phyloP scores from a whole-genome alignment of 1,140 invertebrate species.

The Caenorhabditis remanei region DNA sequence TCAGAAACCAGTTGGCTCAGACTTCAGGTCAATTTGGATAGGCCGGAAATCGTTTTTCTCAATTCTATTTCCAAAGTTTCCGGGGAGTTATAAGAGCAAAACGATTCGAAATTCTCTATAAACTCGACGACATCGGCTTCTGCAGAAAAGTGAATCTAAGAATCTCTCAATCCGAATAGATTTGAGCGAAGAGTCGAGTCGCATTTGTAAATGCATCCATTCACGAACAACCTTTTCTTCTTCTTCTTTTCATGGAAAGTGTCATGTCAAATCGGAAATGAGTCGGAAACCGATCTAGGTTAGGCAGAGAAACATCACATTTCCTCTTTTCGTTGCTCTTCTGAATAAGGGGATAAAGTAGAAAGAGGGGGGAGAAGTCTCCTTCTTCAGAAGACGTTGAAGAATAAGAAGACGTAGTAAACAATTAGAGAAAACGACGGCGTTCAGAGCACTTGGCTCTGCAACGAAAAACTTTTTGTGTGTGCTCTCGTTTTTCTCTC shows the following conservation, averaged over 20 bases:
- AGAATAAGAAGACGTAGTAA: slow-evolving; percentile 20
- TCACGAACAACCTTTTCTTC: background rate
- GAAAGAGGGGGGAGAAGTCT: background rate
- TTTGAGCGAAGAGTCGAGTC: too few species aligned
- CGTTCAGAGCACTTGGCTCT: slow-evolving; percentile 39
- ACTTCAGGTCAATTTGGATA: too few species aligned
- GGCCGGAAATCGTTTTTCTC: too few species aligned
- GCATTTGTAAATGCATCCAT: background rate
- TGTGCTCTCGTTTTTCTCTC: slow-evolving; percentile 10
- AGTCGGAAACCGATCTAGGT: slow-evolving; percentile 28
- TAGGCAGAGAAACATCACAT: background rate
- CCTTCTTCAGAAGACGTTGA: background rate
- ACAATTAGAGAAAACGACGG: slow-evolving; percentile 37
- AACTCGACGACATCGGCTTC: too few species aligned
- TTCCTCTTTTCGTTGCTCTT: slow-evolving; percentile 1
- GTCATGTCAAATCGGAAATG: slow-evolving; percentile 37
- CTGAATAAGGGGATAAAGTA: background rate
- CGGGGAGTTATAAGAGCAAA: too few species aligned
- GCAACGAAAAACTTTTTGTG: slow-evolving; percentile 4
- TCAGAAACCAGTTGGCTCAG: too few species aligned
- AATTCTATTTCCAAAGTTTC: too few species aligned
- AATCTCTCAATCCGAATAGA: too few species aligned
- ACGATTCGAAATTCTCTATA: too few species aligned
- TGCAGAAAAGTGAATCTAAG: too few species aligned
- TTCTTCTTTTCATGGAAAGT: background rate